Evolutionary conservation across 2,888 invertebrate species (phyloP).

Genomic region (Tetheella fluctuosa): DNA sequence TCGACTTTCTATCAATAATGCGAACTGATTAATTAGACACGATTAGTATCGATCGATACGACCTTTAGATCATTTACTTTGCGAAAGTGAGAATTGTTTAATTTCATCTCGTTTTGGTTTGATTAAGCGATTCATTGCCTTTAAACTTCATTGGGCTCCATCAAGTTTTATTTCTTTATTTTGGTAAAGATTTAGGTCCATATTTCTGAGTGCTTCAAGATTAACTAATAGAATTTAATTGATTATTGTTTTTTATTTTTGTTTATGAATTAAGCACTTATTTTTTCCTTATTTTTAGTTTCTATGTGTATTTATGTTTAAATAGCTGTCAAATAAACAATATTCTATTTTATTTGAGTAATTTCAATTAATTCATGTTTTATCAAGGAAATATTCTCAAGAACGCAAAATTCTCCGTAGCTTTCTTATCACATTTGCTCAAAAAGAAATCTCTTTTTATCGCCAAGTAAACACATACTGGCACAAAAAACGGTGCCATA

Average conservation of each 20-base stretch:
- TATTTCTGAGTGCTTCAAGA: background rate
- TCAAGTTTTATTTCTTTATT: background rate
- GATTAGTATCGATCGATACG: slow-evolving; percentile 65
- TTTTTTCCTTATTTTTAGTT: no score
- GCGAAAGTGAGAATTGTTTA: slow-evolving; percentile 57
- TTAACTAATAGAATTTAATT: background rate
- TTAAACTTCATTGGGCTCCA: background rate
- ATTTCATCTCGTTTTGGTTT: slow-evolving; percentile 40
- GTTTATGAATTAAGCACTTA: no score
- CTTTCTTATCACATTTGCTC: slow-evolving; percentile 4
- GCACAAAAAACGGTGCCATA: slow-evolving; percentile 6
- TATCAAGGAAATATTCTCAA: background rate
- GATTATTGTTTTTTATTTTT: no score
- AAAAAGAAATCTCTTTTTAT: slow-evolving; percentile 11
- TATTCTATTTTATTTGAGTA: no score
- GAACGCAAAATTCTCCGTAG: background rate
- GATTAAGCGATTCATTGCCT: slow-evolving; percentile 32
- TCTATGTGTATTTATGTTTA: no score
- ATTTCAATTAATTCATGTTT: background rate
- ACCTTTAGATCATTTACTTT: slow-evolving; percentile 56
- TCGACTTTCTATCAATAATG: slow-evolving; percentile 77
- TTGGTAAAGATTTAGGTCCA: no score
- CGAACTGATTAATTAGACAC: slow-evolving; percentile 80
- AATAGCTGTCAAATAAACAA: no score
- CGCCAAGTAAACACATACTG: slow-evolving; percentile 6